Evolutionary conservation across 2,113 vertebrate genomes (phyloP).

Genomic region (Pithys albifrons): DNA sequence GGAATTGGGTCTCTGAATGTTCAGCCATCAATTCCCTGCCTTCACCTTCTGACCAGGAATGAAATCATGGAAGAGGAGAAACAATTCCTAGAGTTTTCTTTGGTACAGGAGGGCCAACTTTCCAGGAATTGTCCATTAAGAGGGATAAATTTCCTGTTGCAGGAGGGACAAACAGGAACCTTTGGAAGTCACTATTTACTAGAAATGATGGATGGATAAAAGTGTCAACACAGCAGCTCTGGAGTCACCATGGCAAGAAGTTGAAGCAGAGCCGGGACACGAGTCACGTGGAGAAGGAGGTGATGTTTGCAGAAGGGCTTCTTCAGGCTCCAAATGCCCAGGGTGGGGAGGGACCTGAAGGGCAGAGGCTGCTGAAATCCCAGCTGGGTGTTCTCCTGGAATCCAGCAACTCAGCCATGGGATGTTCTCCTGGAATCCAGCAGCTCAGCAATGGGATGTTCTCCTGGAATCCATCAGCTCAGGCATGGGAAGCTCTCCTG

Average conservation of each 20-base stretch:
- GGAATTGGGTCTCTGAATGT: background rate
- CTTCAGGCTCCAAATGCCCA: background rate
- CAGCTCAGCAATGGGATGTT: no score
- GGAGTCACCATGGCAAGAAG: background rate
- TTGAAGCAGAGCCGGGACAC: background rate
- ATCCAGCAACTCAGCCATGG: background rate
- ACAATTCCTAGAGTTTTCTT: background rate
- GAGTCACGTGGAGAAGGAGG: background rate
- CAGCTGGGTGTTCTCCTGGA: background rate
- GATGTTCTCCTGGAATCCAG: no score
- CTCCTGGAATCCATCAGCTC: no score
- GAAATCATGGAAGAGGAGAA: background rate
- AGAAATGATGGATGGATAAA: background rate
- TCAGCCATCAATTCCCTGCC: background rate
- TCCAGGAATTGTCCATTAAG: background rate
- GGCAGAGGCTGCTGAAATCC: background rate
- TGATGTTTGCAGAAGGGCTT: background rate
- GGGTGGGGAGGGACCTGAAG: background rate
- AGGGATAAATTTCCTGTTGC: background rate
- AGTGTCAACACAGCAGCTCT: background rate
- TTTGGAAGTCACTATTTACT: background rate
- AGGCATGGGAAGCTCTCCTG: no score
- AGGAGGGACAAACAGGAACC: background rate
- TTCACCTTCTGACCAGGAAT: background rate
- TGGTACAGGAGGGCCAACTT: background rate